phyloP scores from a whole-genome alignment of 2,888 invertebrate genomes.

The Himalopsyche japonica region DNA sequence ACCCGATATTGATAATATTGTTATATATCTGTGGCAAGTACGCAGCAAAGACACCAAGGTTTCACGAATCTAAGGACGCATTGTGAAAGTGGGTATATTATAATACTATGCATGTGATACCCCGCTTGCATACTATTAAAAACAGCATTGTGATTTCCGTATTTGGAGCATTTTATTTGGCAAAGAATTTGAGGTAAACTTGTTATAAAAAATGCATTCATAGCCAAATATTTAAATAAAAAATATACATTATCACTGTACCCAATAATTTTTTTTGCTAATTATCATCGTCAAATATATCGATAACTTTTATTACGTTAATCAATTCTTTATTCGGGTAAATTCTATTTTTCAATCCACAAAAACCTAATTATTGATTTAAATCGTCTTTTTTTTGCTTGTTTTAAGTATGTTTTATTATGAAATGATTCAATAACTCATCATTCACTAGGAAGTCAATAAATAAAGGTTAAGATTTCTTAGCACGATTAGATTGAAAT shows the following conservation, averaged over 20 bases:
- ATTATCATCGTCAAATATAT: too few species aligned
- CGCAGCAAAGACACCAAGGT: neutral
- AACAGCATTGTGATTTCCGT: neutral
- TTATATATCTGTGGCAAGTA: neutral
- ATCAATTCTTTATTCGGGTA: too few species aligned
- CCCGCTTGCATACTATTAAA: neutral
- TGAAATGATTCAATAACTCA: too few species aligned
- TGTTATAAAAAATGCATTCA: neutral
- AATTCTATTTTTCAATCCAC: too few species aligned
- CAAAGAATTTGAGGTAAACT: neutral
- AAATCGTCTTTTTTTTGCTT: too few species aligned
- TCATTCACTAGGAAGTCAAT: too few species aligned
- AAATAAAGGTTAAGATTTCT: too few species aligned
- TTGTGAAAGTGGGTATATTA: neutral
- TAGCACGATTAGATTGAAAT: too few species aligned
- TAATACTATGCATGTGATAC: neutral
- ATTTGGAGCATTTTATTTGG: neutral
- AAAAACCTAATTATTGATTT: too few species aligned
- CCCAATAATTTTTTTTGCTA: too few species aligned
- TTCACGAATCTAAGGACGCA: neutral
- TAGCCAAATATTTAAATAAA: neutral
- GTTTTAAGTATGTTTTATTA: too few species aligned
- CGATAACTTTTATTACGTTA: too few species aligned
- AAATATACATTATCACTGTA: neutral
- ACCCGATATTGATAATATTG: neutral